Evolutionary conservation across 1,140 invertebrate genomes (phyloP).

Genomic region (Stenopsyche tienmushanensis): DNA sequence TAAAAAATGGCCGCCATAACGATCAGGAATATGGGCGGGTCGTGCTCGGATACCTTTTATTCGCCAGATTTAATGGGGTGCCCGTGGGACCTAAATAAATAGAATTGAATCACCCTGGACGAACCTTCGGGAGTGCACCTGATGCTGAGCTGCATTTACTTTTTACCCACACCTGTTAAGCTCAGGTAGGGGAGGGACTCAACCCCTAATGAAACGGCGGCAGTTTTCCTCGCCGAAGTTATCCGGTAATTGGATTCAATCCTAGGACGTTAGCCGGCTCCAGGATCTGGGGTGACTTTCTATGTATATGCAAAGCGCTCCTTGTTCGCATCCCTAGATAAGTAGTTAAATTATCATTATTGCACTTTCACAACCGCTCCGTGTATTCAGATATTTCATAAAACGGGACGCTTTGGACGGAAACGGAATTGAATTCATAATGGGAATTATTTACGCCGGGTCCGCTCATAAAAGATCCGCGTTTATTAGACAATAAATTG

Average conservation of each 20-base stretch:
- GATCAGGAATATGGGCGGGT: not conserved
- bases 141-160: conserved; percentile 4
- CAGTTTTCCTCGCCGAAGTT: not conserved
- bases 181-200: not conserved
- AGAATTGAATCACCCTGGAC: not conserved
- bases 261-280: not conserved
- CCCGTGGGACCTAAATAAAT: conserved; percentile 14
- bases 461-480: too few relatives aligned
- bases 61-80: not conserved
- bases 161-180: not conserved
- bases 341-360: too few relatives aligned
- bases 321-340: not conserved
- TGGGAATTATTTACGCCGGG: too few relatives aligned
- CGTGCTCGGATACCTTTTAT: not conserved
- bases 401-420: too few relatives aligned
- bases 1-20: not conserved
- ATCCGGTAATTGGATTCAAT: conserved; percentile 2
- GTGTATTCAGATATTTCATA: too few relatives aligned
- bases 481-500: too few relatives aligned
- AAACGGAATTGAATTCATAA: too few relatives aligned
- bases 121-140: not conserved
- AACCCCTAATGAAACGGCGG: not conserved
- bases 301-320: not conserved
- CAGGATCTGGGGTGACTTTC: not conserved
- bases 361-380: too few relatives aligned